Base-by-base conservation (phyloP, 2,888 invertebrate genomes). In the Blera fallax region DNA sequence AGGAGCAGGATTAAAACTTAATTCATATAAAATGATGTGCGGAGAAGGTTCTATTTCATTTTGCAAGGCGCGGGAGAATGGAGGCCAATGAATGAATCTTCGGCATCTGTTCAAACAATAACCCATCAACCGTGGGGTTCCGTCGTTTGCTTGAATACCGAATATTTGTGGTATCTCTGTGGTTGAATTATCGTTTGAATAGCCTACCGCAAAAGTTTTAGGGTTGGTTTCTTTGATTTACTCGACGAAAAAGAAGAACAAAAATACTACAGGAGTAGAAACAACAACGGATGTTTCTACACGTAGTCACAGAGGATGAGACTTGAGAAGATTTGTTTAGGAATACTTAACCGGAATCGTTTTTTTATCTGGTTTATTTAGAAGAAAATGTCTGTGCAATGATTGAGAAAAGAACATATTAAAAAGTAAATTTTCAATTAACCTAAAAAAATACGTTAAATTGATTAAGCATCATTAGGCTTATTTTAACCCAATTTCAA, bases 1-100 rank as follows among this genome's bases (percentile, higher is more conserved):
- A 48, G 37, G 21, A 62, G 77, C 27, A 40, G 69, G 62, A 70
- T 81, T 77, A 76, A 76, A 69, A 62, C 76, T 70, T 70, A 43
- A 81, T 77, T 81, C 76, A 54, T 70, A 62, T 52, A 70, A 76
- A 69, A 81, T 70, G 48, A 81, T 69, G 62, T 81, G 40, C 76
- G 56, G 48, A 69, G 48, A 81, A 52, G 80, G 54, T 54, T 69
- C 37, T 48, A 48, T 69, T 52, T 62, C 48, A 52, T 37, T 60
- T 18, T 11, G 2, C 32, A 11, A 21, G 10, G 5, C 27, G 40
- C 21, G 11, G n/a, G 21, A 37, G 43, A 27, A 27, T 27, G 37
- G 29, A 27, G 52, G 52, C 24, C 27, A 67, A 27, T 72, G 50
- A 74, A 64, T 74, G 54, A 64, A 16, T 74, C 32, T 64, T 74